These are phyloP conservation scores for Lordiphosa collinella DNA, from an alignment of 1,140 invertebrate genomes.

Conservation along the genomic window DNA sequence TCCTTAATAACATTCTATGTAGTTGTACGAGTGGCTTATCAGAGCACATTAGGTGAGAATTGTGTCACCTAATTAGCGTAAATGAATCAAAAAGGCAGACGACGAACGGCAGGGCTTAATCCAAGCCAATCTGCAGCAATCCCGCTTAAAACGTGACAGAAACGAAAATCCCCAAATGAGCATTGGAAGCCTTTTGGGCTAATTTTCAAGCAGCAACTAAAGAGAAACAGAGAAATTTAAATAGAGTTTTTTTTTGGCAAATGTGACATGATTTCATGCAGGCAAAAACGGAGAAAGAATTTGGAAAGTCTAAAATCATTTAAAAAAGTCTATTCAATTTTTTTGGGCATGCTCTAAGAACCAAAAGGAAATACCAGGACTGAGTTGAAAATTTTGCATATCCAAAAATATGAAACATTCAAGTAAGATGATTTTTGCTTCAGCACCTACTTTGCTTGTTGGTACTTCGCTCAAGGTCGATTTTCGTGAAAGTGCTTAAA, in stretches of 20 bases:
- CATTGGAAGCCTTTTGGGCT: conserved; percentile 53
- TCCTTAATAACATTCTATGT: conserved; percentile 47
- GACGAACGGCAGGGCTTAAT: conserved; percentile 34
- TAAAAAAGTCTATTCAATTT: not conserved
- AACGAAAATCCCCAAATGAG: conserved; percentile 41
- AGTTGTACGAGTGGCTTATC: conserved; percentile 48
- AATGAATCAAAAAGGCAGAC: conserved; percentile 68
- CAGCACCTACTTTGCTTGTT: too few species aligned
- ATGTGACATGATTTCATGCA: conserved; percentile 33
- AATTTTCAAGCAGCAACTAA: conserved; percentile 39
- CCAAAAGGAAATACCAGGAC: too few species aligned
- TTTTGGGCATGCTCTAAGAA: too few species aligned
- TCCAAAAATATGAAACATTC: too few species aligned
- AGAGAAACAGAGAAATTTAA: conserved; percentile 39
- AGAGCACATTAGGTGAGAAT: conserved; percentile 78
- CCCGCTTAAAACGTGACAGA: conserved; percentile 57
- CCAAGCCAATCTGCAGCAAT: conserved; percentile 48
- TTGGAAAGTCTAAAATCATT: not conserved
- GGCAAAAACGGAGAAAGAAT: not conserved
- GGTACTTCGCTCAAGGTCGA: too few species aligned
- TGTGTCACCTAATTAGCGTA: conserved; percentile 79
- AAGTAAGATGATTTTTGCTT: too few species aligned
- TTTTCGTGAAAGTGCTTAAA: too few species aligned
- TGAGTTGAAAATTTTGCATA: too few species aligned
- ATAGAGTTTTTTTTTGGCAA: conserved; percentile 43